phyloP scores from a whole-genome alignment of 2,888 invertebrate genomes.

The Chalcis sispes region DNA sequence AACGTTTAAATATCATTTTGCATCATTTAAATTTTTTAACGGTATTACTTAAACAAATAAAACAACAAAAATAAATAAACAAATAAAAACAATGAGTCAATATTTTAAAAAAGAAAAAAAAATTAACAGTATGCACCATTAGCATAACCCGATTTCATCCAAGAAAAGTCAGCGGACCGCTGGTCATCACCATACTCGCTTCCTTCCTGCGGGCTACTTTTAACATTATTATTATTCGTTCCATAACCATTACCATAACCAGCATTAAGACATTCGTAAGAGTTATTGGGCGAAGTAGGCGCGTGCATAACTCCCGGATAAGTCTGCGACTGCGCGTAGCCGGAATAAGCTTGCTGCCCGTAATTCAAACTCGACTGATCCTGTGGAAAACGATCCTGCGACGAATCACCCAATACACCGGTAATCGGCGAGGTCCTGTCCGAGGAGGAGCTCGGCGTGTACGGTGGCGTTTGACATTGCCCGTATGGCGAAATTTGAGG shows the following conservation, averaged over 20 bases:
- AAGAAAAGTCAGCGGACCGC: conserved; percentile 63
- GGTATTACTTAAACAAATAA: too few relatives aligned
- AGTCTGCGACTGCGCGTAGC: conserved; percentile 28
- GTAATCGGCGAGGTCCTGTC: conserved; percentile 64
- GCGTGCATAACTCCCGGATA: conserved; percentile 5
- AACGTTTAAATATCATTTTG: too few relatives aligned
- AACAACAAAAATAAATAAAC: too few relatives aligned
- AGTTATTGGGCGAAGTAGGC: not conserved
- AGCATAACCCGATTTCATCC: conserved; percentile 68
- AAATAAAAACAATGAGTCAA: not conserved
- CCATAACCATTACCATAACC: not conserved
- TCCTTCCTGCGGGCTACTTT: conserved; percentile 57
- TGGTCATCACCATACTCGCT: conserved; percentile 62
- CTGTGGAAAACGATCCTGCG: conserved; percentile 49
- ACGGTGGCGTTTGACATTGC: conserved; percentile 64
- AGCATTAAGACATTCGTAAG: conserved; percentile 1
- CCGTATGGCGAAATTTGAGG: conserved; percentile 40
- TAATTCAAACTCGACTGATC: conserved; percentile 12
- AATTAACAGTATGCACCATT: conserved; percentile 60
- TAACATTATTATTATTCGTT: conserved; percentile 62
- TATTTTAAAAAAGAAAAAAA: too few relatives aligned
- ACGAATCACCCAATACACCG: conserved; percentile 58
- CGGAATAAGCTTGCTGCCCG: not conserved
- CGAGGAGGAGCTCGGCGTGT: conserved; percentile 65
- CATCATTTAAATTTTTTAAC: too few relatives aligned